Evolutionary conservation across 2,888 invertebrate genomes (phyloP), one percentile per base, ranked within the genome.

Genomic region (Aleiodes testaceus): DNA sequence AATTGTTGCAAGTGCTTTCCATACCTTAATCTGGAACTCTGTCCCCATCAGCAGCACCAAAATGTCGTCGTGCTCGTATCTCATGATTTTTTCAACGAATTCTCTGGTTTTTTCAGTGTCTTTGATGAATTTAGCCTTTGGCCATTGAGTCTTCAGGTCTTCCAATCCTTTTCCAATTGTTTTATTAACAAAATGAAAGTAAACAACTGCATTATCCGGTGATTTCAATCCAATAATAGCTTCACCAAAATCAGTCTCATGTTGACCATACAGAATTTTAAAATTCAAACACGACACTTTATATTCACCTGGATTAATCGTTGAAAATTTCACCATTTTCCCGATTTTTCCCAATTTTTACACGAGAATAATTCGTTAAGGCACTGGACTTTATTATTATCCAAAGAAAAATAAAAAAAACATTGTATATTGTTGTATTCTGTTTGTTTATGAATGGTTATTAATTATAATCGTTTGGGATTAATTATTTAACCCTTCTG

Each of bases 11-110:
- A 86, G 52, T 3, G 79, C 76, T 47, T 78, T 72, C 86, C 85
- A 86, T 1, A 86, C 84, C 68, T 77, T 69, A 6, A 81, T 74
- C 77, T 86, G 84, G 59, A 86, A 86, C 1, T 82, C 80, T 3
- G 86, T 84, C 6, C 86, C 85, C 66, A 81, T 81, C 30, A 83
- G 20, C 3, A 83, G 59, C 1, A 85, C 74, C 0, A 16, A 26
- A 53, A 78, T 47, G 14, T 74, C 45, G 3, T 75, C 64, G 0
- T 30, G 16, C 1, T 55, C 50, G 3, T 52, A 16, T 1, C 55
- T 30, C 9, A 73, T 50, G 36, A 83, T 71, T 16, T 69, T 64
- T 2, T 78, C 3, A 3, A 75, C 59, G 1, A 81, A 63, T 7
- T 70, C 66, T 14, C 36, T 44, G 0, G 79, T 81, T 14, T 64